These are phyloP conservation scores for Junonia oenone DNA, from an alignment of 2,888 invertebrate species.

Conservation along the genomic window DNA sequence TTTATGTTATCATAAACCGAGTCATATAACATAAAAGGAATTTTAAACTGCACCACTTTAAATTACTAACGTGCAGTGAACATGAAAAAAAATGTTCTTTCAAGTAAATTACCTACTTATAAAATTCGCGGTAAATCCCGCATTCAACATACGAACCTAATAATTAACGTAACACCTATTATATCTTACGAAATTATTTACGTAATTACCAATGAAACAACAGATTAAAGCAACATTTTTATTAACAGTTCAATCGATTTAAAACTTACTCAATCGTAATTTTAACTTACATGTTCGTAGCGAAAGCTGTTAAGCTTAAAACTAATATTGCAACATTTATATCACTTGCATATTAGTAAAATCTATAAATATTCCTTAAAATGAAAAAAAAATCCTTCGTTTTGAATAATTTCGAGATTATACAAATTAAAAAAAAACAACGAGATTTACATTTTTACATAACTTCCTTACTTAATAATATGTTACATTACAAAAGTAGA, in stretches of 20 bases:
- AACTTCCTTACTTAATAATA: conserved; percentile 40
- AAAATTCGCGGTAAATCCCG: background rate
- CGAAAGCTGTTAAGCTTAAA: conserved; percentile 46
- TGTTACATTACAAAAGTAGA: conserved; percentile 23
- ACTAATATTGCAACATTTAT: conserved; percentile 76
- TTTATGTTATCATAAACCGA: background rate
- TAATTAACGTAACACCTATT: conserved; percentile 3
- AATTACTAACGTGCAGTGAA: background rate
- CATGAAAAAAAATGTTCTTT: background rate
- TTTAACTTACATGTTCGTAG: conserved; percentile 16
- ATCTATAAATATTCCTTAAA: conserved; percentile 32
- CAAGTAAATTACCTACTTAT: background rate
- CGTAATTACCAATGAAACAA: conserved; percentile 34
- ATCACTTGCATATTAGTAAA: conserved; percentile 65
- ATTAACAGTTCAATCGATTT: conserved; percentile 53
- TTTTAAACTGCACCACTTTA: background rate
- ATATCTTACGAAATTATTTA: conserved; percentile 1
- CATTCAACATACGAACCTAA: background rate
- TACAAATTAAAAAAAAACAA: conserved; percentile 10
- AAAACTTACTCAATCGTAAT: conserved; percentile 38
- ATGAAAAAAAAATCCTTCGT: conserved; percentile 29
- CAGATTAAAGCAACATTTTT: conserved; percentile 68
- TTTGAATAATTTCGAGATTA: conserved; percentile 15
- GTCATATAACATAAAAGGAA: background rate
- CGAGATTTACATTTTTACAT: conserved; percentile 62